These are phyloP conservation scores for Charina bottae DNA, from an alignment of 2,113 vertebrate species.

Conservation along the genomic window DNA sequence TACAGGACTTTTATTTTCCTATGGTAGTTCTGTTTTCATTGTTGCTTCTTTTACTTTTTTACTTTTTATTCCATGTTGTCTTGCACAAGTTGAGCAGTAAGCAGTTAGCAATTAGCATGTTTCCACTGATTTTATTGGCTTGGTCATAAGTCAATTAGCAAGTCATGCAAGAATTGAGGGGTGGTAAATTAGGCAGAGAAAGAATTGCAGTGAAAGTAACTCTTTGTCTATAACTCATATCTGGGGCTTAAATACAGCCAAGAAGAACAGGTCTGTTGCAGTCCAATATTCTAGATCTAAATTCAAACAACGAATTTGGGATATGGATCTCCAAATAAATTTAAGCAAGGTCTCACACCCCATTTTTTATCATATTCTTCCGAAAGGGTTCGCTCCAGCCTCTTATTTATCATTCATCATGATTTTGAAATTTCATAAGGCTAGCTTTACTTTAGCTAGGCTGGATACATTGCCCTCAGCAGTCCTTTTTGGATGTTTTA, in stretches of 20 bases:
- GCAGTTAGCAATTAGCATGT: neutral
- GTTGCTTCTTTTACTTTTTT: neutral
- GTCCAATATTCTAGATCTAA: neutral
- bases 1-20: neutral
- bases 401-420: neutral
- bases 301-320: neutral
- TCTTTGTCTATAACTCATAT: neutral
- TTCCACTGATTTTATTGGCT: neutral
- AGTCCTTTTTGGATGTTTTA: too few relatives aligned
- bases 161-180: neutral
- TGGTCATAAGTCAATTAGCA: neutral
- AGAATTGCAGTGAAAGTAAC: neutral
- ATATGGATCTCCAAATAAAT: neutral
- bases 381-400: neutral
- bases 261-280: neutral
- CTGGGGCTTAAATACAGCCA: neutral
- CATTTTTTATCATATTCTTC: neutral
- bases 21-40: neutral
- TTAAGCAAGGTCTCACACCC: neutral
- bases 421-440: neutral
- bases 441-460: neutral
- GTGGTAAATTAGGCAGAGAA: neutral
- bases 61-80: neutral
- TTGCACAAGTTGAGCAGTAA: neutral
- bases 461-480: neutral